These are phyloP conservation scores for Caenorhabditis panamensis DNA, from an alignment of 2,888 invertebrate species.

Conservation along the genomic window DNA sequence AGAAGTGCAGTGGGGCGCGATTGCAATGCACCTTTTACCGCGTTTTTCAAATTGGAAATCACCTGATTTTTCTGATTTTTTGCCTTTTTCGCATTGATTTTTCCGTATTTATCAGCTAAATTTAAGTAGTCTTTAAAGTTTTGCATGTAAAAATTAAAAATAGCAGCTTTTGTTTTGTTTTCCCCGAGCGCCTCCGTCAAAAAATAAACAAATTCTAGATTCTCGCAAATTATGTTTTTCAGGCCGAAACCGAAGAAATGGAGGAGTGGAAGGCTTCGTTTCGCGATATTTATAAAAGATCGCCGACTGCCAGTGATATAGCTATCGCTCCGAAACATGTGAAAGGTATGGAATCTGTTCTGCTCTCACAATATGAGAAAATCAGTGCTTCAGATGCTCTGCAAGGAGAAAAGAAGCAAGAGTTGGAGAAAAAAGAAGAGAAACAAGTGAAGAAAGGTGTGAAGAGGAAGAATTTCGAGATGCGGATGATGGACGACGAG, in stretches of 20 bases:
- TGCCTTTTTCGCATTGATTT: background rate
- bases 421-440: background rate
- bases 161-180: no score
- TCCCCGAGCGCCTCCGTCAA: no score
- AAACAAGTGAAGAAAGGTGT: slow-evolving; percentile 29
- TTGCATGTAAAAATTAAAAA: no score
- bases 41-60: slow-evolving; percentile 10
- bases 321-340: slow-evolving; percentile 63
- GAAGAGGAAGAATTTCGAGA: slow-evolving; percentile 53
- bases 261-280: slow-evolving; percentile 70
- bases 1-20: slow-evolving; percentile 13
- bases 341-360: no score
- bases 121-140: no score
- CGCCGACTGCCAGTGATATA: slow-evolving; percentile 67
- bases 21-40: slow-evolving; percentile 2
- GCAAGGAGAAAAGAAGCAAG: slow-evolving; percentile 8
- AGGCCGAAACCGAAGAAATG: slow-evolving; percentile 7
- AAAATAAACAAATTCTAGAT: background rate
- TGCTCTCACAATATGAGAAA: no score
- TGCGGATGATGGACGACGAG: slow-evolving; percentile 52
- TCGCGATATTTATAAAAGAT: slow-evolving; percentile 70
- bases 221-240: background rate
- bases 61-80: background rate
- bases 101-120: no score
- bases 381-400: slow-evolving; percentile 15